Base-by-base conservation (phyloP, 2,888 invertebrate species). In the Noctua comes region DNA sequence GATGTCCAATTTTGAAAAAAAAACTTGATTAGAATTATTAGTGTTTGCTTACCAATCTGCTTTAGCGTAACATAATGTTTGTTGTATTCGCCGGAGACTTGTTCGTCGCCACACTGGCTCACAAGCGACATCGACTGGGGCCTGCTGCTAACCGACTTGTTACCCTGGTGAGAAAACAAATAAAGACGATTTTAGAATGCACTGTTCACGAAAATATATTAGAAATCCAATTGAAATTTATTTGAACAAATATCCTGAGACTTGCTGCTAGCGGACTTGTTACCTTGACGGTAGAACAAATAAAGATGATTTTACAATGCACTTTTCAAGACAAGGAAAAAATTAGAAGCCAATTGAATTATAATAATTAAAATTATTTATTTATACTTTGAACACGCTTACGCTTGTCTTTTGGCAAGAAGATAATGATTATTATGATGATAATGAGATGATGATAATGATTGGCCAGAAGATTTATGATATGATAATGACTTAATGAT, bases 51-150 rank as follows among this genome's bases (percentile, higher is more conserved):
- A 92, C 98, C 98, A 59, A 98, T 98, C 88, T 98, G 97, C 85
- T 97, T 97, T 24, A 98, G 93, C 0, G 98, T 98, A 75, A 97
- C 97, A 83, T 97, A 97, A 79, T 97, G 94, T 81, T 97, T 97
- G 88, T 94, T 96, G 91, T 97, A 98, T 24, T 97, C 97, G 0
- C 97, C 97, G 3, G 95, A 93, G 0, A 96, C 92, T 81, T 97
- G 97, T 59, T 97, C 97, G 70, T 97, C 97, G 0, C 97, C 97
- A 80, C 97, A 96, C 83, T 97, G 97, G 80, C 97, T 97, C 91
- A 97, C 88, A 46, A 97, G 89, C 0, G 97, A 97, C 92, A 97
- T 97, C 0, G 97, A 97, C 79, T 97, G 97, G 0, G 97, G 97
- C 62, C 97, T 90, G 87, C 97, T 97, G 88, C 96, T 93, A 2